Evolutionary conservation across 2,113 vertebrate genomes (phyloP).

Genomic region (Corythoichthys intestinalis): DNA sequence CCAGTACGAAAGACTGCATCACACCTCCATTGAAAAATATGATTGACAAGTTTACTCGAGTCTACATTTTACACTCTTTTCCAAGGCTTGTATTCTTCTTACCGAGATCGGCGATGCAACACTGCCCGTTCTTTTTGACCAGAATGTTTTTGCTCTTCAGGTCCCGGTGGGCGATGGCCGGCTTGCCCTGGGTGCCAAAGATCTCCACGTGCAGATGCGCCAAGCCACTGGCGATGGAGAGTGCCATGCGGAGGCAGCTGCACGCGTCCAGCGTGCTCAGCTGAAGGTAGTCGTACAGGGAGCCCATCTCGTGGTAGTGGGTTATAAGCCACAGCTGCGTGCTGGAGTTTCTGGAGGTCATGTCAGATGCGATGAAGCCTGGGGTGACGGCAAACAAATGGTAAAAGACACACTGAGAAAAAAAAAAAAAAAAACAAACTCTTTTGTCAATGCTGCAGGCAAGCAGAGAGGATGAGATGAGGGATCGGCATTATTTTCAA

Average conservation of each 20-base stretch:
- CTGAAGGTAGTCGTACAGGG: slow-evolving; percentile 94
- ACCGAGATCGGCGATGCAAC: slow-evolving; percentile 97
- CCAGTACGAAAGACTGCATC: no score
- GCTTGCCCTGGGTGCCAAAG: slow-evolving; percentile 97
- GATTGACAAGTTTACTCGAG: no score
- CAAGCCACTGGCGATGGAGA: slow-evolving; percentile 91
- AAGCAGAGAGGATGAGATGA: not conserved
- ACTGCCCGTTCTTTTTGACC: slow-evolving; percentile 95
- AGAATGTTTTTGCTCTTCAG: slow-evolving; percentile 98
- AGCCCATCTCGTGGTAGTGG: slow-evolving; percentile 97
- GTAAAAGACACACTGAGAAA: not conserved
- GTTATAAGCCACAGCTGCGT: slow-evolving; percentile 98
- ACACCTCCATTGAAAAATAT: no score
- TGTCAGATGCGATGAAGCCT: slow-evolving; percentile 96
- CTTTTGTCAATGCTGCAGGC: not conserved
- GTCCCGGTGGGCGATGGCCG: slow-evolving; percentile 93
- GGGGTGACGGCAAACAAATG: not conserved
- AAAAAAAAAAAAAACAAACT: not conserved
- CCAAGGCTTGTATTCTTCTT: slow-evolving; percentile 36
- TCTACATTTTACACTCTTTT: no score
- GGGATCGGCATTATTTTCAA: not conserved
- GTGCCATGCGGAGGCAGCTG: slow-evolving; percentile 87
- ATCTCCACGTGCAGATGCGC: slow-evolving; percentile 96
- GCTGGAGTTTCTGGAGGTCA: slow-evolving; percentile 98
- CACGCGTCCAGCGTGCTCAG: slow-evolving; percentile 88